Conservation (phyloP, 2,888 invertebrate species). For the Lissonota sp. region DNA sequence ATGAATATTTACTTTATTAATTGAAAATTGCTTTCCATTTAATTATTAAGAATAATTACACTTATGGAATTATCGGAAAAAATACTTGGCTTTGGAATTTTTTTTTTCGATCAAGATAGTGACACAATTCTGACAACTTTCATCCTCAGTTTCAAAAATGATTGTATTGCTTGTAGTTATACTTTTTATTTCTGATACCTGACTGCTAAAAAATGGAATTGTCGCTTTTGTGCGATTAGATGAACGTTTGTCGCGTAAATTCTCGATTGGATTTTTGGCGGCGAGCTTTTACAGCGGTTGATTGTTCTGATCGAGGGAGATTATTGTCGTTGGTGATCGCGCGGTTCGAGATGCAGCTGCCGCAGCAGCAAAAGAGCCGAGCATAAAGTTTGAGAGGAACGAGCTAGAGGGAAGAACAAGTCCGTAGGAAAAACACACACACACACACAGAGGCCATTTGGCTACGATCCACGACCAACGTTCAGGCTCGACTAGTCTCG, state of each 20-base stretch:
- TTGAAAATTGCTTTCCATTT: no score
- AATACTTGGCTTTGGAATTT: no score
- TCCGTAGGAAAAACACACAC: constrained; percentile 34
- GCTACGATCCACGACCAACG: constrained; percentile 71
- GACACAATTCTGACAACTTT: no score
- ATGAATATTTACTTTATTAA: no score
- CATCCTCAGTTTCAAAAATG: no score
- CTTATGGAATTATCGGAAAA: no score
- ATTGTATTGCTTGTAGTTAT: no score
- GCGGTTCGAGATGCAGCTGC: background rate
- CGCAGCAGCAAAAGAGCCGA: background rate
- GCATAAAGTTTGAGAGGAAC: constrained; percentile 12
- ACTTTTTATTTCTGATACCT: no score
- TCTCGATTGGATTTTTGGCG: constrained; percentile 1
- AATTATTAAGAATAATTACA: no score
- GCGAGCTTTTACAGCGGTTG: background rate
- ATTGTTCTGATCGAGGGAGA: constrained; percentile 14
- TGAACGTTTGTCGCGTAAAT: constrained; percentile 1
- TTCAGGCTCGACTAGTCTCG: constrained; percentile 69
- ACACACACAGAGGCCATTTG: constrained; percentile 64
- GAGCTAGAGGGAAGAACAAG: constrained; percentile 2
- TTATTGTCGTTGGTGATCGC: constrained; percentile 1
- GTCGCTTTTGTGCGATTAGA: background rate
- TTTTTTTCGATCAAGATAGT: no score
- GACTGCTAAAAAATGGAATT: no score